A percentile compares a stretch with the other conserved stretches of the same genome.
Evolutionary conservation across 2,113 vertebrate species (phyloP).

Genomic region (Scytalopus superciliaris): DNA sequence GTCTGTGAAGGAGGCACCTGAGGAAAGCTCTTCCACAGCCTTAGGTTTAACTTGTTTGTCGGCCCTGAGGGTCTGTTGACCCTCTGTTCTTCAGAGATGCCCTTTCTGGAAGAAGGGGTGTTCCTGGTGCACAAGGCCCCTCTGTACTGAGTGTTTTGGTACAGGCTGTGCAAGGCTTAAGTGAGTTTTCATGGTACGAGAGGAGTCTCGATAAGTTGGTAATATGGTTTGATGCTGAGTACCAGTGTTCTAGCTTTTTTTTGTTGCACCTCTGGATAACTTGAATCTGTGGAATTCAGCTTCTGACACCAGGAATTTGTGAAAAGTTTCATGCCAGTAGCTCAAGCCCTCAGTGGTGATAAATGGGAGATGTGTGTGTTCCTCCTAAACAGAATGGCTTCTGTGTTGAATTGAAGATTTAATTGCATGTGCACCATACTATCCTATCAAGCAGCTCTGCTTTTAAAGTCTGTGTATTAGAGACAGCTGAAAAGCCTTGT

Average conservation of each 20-base stretch:
- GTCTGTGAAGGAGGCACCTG: neutral
- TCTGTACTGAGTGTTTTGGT: neutral
- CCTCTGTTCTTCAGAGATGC: neutral
- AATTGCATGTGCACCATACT: neutral
- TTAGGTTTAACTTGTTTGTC: neutral
- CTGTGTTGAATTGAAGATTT: neutral
- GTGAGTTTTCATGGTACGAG: neutral
- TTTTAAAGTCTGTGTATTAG: neutral
- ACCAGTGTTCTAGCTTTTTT: neutral
- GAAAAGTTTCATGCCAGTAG: neutral
- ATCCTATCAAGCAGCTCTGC: neutral
- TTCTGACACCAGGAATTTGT: neutral
- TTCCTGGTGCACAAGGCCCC: neutral
- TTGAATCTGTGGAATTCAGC: neutral
- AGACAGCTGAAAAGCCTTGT: neutral
- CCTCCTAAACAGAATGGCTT: neutral
- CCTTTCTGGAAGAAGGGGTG: neutral
- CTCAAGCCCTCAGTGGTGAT: neutral
- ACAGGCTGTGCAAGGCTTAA: neutral
- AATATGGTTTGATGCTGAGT: neutral
- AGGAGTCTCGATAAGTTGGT: neutral
- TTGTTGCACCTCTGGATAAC: neutral
- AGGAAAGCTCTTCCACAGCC: neutral
- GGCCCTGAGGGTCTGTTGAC: neutral
- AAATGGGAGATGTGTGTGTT: neutral